phyloP scores from a whole-genome alignment of 2,888 invertebrate species.

The Chaetogeoica ovagalla region DNA sequence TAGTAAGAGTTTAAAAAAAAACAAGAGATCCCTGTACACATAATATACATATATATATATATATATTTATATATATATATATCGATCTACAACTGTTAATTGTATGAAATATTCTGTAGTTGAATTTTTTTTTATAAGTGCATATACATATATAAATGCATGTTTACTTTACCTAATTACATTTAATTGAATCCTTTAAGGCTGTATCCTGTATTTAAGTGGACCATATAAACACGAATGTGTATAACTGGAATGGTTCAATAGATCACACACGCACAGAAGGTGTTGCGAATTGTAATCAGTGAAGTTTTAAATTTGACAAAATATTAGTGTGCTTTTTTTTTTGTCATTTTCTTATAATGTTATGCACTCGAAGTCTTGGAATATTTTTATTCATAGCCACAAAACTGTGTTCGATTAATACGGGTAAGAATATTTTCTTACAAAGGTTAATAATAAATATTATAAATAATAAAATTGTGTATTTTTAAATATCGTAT shows the following conservation, averaged over 20 bases:
- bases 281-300: background rate
- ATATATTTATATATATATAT: no score
- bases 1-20: no score
- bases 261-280: background rate
- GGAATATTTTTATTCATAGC: constrained; percentile 8
- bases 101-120: no score
- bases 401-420: background rate
- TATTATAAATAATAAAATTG: background rate
- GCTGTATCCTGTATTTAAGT: constrained; percentile 44
- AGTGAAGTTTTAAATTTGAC: background rate
- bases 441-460: background rate
- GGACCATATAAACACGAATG: constrained; percentile 4
- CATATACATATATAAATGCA: no score
- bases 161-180: constrained; percentile 15
- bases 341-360: background rate
- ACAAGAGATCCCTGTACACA: no score
- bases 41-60: no score
- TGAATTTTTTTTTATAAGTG: no score
- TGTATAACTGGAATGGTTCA: constrained; percentile 11
- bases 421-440: background rate
- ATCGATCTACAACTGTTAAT: no score
- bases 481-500: no score
- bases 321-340: background rate
- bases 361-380: background rate
- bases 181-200: constrained; percentile 36